Evolutionary conservation across 37 sponge, comb jelly and placozoan species (phyloP).

Genomic region (Dysidea cf. avara): DNA sequence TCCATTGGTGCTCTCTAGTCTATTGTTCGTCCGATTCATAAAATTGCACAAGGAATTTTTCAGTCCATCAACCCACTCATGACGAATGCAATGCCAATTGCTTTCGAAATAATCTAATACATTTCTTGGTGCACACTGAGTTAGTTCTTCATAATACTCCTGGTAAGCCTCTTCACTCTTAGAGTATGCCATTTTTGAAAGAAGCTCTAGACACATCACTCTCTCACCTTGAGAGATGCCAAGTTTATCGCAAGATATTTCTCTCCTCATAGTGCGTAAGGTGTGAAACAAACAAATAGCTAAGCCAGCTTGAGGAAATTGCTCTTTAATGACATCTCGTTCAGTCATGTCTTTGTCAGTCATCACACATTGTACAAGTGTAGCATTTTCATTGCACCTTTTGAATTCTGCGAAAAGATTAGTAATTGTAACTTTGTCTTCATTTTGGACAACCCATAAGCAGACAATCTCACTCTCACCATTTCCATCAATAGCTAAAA

Average conservation of each 20-base stretch:
- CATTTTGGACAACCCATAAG: conserved; percentile 6
- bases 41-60: conserved; percentile 5
- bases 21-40: conserved; percentile 7
- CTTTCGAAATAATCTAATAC: conserved; percentile 51
- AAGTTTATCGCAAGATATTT: conserved; percentile 25
- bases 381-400: conserved; percentile 11
- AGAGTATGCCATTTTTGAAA: conserved; percentile 50
- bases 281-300: conserved; percentile 24
- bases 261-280: conserved; percentile 11
- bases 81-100: conserved; percentile 34
- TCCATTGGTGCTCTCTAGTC: conserved; percentile 1
- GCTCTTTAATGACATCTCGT: conserved; percentile 1
- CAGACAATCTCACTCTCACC: conserved; percentile 29
- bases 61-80: conserved; percentile 13
- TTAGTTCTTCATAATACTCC: conserved; percentile 14
- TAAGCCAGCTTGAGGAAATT: conserved; percentile 5
- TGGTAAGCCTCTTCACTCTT: conserved; percentile 31
- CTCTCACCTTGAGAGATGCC: conserved; percentile 3
- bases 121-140: background rate
- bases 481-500: conserved; percentile 23
- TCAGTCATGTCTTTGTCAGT: conserved; percentile 35
- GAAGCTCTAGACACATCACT: conserved; percentile 19
- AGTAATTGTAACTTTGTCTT: conserved; percentile 10
- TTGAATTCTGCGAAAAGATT: conserved; percentile 1
- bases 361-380: conserved; percentile 2